Conservation (phyloP, 2,797 vertebrate genomes). For the Platyrinchus mystaceus region DNA sequence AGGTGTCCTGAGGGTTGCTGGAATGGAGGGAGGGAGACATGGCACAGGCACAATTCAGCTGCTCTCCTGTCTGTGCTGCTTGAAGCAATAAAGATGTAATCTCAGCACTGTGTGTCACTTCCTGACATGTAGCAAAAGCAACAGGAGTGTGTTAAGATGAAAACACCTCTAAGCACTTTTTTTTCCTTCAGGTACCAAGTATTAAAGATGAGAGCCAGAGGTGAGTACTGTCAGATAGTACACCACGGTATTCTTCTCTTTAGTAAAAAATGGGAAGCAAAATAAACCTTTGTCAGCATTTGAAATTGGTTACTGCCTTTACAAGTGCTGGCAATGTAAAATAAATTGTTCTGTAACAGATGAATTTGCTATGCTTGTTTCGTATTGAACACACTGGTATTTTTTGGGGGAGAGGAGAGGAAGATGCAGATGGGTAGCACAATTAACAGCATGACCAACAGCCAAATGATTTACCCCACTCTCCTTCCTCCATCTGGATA, state of each 20-base stretch:
- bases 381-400: not conserved
- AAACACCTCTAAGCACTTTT: not conserved
- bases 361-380: not conserved
- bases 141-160: not conserved
- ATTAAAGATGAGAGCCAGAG: not conserved
- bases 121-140: not conserved
- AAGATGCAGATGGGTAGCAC: not conserved
- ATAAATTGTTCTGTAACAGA: not conserved
- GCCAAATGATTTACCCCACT: not conserved
- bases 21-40: not conserved
- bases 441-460: not conserved
- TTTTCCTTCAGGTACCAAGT: not conserved
- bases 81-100: not conserved
- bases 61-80: not conserved
- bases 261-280: not conserved
- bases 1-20: not conserved
- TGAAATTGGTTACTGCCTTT: not conserved
- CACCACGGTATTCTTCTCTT: not conserved
- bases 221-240: not conserved
- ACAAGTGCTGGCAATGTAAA: not conserved
- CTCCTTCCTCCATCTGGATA: not conserved
- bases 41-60: not conserved
- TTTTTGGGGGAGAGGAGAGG: not conserved
- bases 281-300: not conserved
- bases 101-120: not conserved